phyloP scores from a whole-genome alignment of 2,888 invertebrate species.

The Anorthoa munda region DNA sequence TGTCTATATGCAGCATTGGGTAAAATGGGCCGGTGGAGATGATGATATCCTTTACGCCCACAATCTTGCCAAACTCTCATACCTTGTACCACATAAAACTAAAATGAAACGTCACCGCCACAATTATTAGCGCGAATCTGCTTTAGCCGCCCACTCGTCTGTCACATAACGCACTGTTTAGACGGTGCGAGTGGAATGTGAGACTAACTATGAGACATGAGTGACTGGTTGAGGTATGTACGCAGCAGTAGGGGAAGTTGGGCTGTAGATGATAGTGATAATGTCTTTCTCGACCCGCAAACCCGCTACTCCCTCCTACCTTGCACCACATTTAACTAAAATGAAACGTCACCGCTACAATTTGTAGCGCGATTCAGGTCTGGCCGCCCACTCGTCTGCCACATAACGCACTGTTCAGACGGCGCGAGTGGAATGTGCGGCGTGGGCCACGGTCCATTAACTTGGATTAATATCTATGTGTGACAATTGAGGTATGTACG shows the following conservation, averaged over 20 bases:
- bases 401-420: constrained; percentile 23
- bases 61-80: no score
- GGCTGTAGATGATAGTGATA: no score
- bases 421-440: not conserved
- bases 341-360: constrained; percentile 47
- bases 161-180: constrained; percentile 26
- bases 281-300: not conserved
- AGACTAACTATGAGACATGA: constrained; percentile 12
- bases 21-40: no score
- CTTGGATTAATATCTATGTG: constrained; percentile 25
- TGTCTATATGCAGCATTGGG: not conserved
- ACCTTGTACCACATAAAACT: constrained; percentile 31
- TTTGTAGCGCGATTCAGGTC: constrained; percentile 32
- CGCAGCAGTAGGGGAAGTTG: no score
- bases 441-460: constrained; percentile 28
- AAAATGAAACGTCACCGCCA: constrained; percentile 48
- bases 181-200: constrained; percentile 1
- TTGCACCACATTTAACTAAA: constrained; percentile 36
- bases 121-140: constrained; percentile 32
- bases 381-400: constrained; percentile 33
- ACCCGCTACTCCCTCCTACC: not conserved
- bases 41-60: not conserved
- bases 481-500: not conserved
- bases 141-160: constrained; percentile 31
- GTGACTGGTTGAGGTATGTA: not conserved